Percentiles rank a stretch among this genome's conserved stretches.
Conservation (phyloP, 2,113 vertebrate genomes). For the Alectura lathami region DNA sequence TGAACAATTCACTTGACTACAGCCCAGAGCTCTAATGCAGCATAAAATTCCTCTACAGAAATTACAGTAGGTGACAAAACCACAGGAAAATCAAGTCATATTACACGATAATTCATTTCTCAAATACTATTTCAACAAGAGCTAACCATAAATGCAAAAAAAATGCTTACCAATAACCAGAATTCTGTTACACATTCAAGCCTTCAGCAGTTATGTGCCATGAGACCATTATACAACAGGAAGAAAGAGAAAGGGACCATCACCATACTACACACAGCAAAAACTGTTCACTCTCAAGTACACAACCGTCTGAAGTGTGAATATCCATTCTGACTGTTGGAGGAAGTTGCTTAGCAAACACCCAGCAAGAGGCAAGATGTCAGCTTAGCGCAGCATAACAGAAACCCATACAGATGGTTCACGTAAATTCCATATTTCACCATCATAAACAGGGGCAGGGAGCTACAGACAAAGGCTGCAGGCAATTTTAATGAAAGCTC, state of each 20-base stretch:
- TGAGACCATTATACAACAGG: too few species aligned
- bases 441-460: neutral
- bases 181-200: neutral
- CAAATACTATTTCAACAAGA: neutral
- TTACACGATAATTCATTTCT: neutral
- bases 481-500: neutral
- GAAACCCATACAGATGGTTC: neutral
- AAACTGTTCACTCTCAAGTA: neutral
- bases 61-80: neutral
- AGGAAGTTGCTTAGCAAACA: neutral
- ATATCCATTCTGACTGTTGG: neutral
- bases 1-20: neutral
- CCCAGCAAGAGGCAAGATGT: neutral
- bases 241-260: neutral
- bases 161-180: neutral
- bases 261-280: neutral
- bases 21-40: neutral
- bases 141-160: neutral
- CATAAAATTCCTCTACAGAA: neutral
- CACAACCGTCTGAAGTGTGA: neutral
- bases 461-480: neutral
- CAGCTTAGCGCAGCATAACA: neutral
- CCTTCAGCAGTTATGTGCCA: neutral
- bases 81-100: neutral
- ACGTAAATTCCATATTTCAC: neutral